Conservation (phyloP, 2,888 invertebrate genomes). For the Standfussiana lucernea region DNA sequence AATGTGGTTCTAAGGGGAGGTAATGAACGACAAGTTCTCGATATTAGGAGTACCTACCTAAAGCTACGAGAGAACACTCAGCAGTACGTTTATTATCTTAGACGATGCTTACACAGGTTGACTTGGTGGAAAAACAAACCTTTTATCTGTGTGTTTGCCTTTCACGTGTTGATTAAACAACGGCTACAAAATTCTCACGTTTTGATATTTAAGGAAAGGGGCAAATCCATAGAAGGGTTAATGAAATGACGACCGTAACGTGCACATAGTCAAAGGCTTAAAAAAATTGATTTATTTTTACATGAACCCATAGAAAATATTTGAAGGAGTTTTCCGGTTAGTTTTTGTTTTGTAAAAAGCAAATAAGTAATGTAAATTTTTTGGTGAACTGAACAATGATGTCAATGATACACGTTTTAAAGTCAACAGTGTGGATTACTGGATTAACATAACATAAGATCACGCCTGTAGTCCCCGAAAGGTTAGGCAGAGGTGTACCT, state of each 20-base stretch:
- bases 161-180: background rate
- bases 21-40: background rate
- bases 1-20: too few relatives aligned
- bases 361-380: background rate
- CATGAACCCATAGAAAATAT: background rate
- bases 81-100: background rate
- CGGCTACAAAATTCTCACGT: background rate
- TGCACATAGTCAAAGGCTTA: background rate
- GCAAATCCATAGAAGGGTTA: background rate
- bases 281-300: too few relatives aligned
- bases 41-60: background rate
- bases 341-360: background rate
- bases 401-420: too few relatives aligned
- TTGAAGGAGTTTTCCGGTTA: background rate
- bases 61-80: background rate
- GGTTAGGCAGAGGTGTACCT: too few relatives aligned
- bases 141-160: background rate
- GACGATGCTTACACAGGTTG: background rate
- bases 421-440: too few relatives aligned
- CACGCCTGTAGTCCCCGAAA: too few relatives aligned
- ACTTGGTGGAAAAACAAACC: background rate
- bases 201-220: background rate
- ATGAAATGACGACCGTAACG: background rate
- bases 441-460: too few relatives aligned
- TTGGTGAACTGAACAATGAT: background rate